A percentile compares a stretch with the other conserved stretches of the same genome.
Conservation (phyloP, 2,888 invertebrate genomes). For the Callyntrura sp. region DNA sequence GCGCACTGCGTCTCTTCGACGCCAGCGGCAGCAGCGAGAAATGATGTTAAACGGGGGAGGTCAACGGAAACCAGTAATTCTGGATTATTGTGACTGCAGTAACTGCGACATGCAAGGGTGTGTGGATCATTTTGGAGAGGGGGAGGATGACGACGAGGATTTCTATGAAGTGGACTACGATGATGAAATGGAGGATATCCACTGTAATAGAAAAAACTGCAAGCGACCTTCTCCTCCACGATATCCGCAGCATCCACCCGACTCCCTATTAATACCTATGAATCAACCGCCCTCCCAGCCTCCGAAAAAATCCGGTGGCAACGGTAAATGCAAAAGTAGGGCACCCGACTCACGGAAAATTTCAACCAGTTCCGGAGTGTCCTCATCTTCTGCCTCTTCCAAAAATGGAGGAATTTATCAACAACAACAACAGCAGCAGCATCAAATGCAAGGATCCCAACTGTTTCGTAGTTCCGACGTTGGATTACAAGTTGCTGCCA, state of each 20-base stretch:
- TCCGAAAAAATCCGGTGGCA: not conserved
- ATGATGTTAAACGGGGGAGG: not conserved
- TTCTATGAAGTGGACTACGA: constrained; percentile 26
- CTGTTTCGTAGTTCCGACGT: constrained; percentile 62
- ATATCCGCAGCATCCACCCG: not conserved
- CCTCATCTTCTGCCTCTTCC: constrained; percentile 45
- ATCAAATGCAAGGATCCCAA: constrained; percentile 38
- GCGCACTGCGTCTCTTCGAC: constrained; percentile 55
- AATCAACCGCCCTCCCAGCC: not conserved
- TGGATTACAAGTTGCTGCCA: constrained; percentile 25
- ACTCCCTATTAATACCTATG: constrained; percentile 32
- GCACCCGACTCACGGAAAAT: constrained; percentile 45
- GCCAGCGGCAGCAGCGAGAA: constrained; percentile 2
- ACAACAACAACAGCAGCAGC: not conserved
- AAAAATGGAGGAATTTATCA: constrained; percentile 31
- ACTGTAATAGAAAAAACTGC: constrained; percentile 38
- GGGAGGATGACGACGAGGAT: constrained; percentile 15
- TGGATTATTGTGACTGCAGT: constrained; percentile 82
- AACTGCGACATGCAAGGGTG: constrained; percentile 72
- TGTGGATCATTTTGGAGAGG: constrained; percentile 18
- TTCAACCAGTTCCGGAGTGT: constrained; percentile 53
- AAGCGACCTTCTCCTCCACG: not conserved
- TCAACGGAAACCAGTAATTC: constrained; percentile 74
- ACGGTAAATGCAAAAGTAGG: not conserved
- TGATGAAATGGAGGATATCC: not conserved